Percentiles rank a stretch among this genome's conserved stretches.
Conservation (phyloP, 2,888 invertebrate genomes). For the Maniola hyperantus region DNA sequence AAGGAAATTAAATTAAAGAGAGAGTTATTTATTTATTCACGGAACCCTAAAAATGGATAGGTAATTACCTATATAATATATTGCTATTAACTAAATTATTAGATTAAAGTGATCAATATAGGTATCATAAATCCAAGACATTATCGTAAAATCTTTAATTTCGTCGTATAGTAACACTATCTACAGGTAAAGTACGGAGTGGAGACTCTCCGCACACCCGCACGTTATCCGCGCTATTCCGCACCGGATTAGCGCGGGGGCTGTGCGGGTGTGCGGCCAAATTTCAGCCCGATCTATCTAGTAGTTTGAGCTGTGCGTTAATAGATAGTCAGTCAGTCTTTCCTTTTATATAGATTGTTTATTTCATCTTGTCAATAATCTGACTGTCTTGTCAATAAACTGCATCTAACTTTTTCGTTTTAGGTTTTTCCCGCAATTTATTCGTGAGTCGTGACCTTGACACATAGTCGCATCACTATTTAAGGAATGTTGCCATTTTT, state of each 20-base stretch:
- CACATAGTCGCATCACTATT: background rate
- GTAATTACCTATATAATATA: background rate
- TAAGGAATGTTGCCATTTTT: slow-evolving; percentile 15
- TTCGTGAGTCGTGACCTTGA: background rate
- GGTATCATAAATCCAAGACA: background rate
- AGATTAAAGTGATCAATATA: background rate
- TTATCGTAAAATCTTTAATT: slow-evolving; percentile 2
- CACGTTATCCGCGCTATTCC: no score
- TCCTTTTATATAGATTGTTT: no score
- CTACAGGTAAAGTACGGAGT: no score
- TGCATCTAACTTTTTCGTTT: background rate
- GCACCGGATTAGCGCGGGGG: no score
- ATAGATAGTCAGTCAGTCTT: no score
- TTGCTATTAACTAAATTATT: no score
- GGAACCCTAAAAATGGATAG: background rate
- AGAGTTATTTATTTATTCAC: background rate
- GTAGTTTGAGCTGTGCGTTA: no score
- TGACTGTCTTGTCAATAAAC: no score
- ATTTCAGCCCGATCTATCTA: no score
- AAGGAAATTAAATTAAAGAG: background rate
- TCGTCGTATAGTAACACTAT: background rate
- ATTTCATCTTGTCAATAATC: no score
- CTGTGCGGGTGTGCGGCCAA: no score
- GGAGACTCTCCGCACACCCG: no score
- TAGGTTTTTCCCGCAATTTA: background rate